Conservation (phyloP, 92 coral and sea anemone genomes). For the Porites evermanni region DNA sequence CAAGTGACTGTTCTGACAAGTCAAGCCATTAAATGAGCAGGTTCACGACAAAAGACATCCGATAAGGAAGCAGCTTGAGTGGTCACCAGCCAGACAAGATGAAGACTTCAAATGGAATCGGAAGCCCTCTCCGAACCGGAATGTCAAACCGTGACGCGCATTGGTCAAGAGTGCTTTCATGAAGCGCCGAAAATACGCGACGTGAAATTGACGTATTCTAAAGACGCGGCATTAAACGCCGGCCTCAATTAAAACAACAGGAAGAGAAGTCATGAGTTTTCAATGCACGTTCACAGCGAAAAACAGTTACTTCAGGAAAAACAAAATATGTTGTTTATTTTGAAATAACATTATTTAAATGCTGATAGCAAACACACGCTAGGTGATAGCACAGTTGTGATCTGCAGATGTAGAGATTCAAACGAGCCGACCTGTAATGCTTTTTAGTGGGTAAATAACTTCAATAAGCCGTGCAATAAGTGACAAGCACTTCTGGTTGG, state of each 20-base stretch:
- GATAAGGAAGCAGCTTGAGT: constrained; percentile 45
- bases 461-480: constrained; percentile 34
- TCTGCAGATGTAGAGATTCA: constrained; percentile 49
- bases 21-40: constrained; percentile 40
- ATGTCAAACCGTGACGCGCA: constrained; percentile 33
- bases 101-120: constrained; percentile 42
- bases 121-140: constrained; percentile 34
- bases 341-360: constrained; percentile 25
- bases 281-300: constrained; percentile 14
- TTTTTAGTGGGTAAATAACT: constrained; percentile 53
- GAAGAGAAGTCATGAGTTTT: constrained; percentile 33
- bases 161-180: constrained; percentile 15
- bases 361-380: constrained; percentile 43
- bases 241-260: constrained; percentile 51
- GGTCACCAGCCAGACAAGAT: constrained; percentile 45
- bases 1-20: constrained; percentile 44
- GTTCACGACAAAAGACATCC: constrained; percentile 21
- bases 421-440: constrained; percentile 47
- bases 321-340: constrained; percentile 40
- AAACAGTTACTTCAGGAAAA: constrained; percentile 53
- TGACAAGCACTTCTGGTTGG: constrained; percentile 47
- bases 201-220: constrained; percentile 27
- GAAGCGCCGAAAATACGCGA: constrained; percentile 11
- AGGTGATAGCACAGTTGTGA: constrained; percentile 25
- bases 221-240: constrained; percentile 33